Base-by-base conservation (phyloP, 1,140 invertebrate genomes). In the Thaumatotibia leucotreta region DNA sequence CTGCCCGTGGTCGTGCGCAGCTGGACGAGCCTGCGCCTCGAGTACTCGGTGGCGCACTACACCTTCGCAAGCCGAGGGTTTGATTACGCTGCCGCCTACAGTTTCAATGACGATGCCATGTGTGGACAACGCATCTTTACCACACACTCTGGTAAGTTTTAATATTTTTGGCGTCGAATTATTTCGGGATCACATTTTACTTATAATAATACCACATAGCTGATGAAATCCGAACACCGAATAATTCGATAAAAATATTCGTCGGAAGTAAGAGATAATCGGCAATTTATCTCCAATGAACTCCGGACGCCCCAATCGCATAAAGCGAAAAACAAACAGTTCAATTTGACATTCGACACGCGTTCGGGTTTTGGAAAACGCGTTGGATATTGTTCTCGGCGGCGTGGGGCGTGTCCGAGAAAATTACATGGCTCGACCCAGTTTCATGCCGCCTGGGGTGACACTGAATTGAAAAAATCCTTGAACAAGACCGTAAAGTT, bases 11-110 rank as follows among this genome's bases (percentile, higher is more conserved):
- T 93, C 52, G 92, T 95, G 11, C 91, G 94, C 27, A 95, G 94
- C 73, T 95, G 94, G 92, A 94, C 93, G 20, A 92, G 94, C 11
- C 89, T 95, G 17, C 93, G 93, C 32, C 86, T 95, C 63, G 93
- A 95, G 64, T 96, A 95, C 87, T 94, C 93, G 20, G 93, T 94
- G 63, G 94, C 94, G n/a, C 93, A 93, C 70, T 94, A 93, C 79
- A 93, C 92, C 61, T 94, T 93, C 91, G 92, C 91, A 2, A 93
- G 93, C 63, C 93, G 93, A 72, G 94, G 94, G 22, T 93, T 95
- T 73, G 92, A 93, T 74, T 94, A 95, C 82, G 92, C 92, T 52
- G 94, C 94, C 20, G 93, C 93, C 62, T 96, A 95, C 85, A 92
- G 93, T 74, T 96, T 95, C 79, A 93, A 93, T 66, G 92, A 93